Base-by-base conservation (phyloP, 2,888 invertebrate species). In the Autographa pulchrina region DNA sequence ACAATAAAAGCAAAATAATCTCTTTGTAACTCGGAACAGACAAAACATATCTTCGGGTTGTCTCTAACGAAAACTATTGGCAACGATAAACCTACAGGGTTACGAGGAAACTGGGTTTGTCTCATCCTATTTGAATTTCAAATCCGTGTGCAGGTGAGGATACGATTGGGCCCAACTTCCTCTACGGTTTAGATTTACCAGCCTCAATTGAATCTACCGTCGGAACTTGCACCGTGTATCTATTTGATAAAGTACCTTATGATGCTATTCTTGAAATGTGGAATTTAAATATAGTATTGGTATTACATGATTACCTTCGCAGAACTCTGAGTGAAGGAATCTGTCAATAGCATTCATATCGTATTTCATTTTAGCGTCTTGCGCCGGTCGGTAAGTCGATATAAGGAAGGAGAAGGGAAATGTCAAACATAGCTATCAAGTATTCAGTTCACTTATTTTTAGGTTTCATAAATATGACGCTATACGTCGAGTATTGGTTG, bases 51-150 rank as follows among this genome's bases (percentile, higher is more conserved):
- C 54, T 70, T 52, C 65, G 72, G 70, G 72, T 70, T 65, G 73
- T 77, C 62, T 68, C 72, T 68, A 69, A 72, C 75, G 75, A 80
- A 86, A 83, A 80, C 80, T 90, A 91, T 90, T 86, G 88, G 86
- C 83, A 75, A 78, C 77, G 86, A 92, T 91, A 92, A 92, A 92
- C 91, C 92, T 84, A 87, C 87, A 84, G 88, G 84, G 89, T 88
- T 89, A 91, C 91, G 90, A 88, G 86, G 84, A 88, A 88, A 88
- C 89, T 84, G 87, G 90, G 90, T 89, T 92, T 92, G 91, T 92
- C 90, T 90, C 88, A 84, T 88, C 90, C 88, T 86, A 94, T 94
- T 93, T 94, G 93, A 95, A 95, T 90, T 94, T 94, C 94, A 94
- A 93, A 95, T 93, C 81, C 85, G 82, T 81, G 84, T 90, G 90